Evolutionary conservation across 2,888 invertebrate genomes (phyloP), one percentile per base, ranked within the genome.

Genomic region (Epinotia demarniana): DNA sequence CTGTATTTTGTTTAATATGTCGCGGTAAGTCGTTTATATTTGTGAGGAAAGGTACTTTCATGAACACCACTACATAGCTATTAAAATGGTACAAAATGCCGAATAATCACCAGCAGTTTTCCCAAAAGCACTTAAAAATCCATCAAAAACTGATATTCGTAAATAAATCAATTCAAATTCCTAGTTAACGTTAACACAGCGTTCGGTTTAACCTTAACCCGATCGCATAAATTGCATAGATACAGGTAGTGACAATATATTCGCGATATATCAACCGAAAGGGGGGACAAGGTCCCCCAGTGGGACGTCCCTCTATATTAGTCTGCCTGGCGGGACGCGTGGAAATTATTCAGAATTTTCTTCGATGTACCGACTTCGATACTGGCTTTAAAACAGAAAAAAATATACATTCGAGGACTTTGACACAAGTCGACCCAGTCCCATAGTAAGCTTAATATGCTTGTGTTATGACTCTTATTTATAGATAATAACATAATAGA

Each of bases 131-230:
- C 18, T n/a, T 53, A 33, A 23, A 64, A 49, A 66, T 66, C 66
- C 53, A 53, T 46, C 46, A 8, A 66, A 53, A 66, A 33, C 53
- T 18, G 80, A 82, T 80, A 79, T 80, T 80, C 80, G 81, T 75
- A 81, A 77, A 79, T 78, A 80, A 81, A 79, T 77, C 79, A 57
- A 72, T 79, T 81, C 70, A 79, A 82, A 77, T 79, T 80, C 23
- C 23, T 27, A 27, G 3, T 1, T 27, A 33, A 76, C 49, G 0
- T 33, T 27, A 33, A 76, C 49, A 80, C 77, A 78, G 80, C 80
- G 76, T 79, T 78, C 80, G 79, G 80, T 83, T 80, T 6, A 53
- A 68, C 73, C 73, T 73, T 73, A 68, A 73, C 73, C 73, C 53
- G 43, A 61, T 23, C 60, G 8, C 68, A 69, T 74, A 46, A 74